A percentile compares a stretch with the other conserved stretches of the same genome.
Evolutionary conservation across 2,797 vertebrate species (phyloP).

Genomic region (Smutsia gigantea): DNA sequence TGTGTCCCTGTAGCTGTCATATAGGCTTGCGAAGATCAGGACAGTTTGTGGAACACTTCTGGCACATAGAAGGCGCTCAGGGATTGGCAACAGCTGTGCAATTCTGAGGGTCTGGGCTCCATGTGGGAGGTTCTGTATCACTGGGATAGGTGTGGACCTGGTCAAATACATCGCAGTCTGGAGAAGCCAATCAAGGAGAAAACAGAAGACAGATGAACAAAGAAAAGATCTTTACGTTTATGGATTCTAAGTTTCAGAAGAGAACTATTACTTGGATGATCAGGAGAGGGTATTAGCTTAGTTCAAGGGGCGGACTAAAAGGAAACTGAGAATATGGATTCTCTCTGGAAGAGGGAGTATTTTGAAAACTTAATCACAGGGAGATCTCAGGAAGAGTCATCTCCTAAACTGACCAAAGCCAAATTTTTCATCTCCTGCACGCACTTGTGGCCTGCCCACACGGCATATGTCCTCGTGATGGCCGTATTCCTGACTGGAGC

Average conservation of each 20-base stretch:
- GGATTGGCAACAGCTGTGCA: not conserved
- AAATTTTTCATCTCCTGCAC: not conserved
- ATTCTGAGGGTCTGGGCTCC: not conserved
- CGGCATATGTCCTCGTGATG: not conserved
- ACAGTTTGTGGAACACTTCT: not conserved
- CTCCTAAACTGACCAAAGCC: not conserved
- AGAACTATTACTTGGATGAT: not conserved
- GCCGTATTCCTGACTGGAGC: not conserved
- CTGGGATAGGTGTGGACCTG: not conserved
- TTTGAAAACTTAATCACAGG: not conserved
- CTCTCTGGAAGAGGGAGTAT: not conserved
- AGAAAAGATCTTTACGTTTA: not conserved
- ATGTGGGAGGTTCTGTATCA: not conserved
- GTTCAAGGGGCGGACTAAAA: not conserved
- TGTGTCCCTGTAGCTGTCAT: not conserved
- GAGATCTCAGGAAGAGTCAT: not conserved
- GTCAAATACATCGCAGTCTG: not conserved
- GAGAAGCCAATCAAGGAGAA: not conserved
- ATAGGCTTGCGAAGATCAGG: not conserved
- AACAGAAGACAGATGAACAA: not conserved
- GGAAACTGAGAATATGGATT: not conserved
- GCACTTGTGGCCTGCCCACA: accelerated
- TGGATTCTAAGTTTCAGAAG: not conserved
- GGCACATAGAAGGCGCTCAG: not conserved
- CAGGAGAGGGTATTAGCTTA: not conserved